Evolutionary conservation across 2,113 vertebrate genomes (phyloP).

Genomic region (Atrichornis clamosus): DNA sequence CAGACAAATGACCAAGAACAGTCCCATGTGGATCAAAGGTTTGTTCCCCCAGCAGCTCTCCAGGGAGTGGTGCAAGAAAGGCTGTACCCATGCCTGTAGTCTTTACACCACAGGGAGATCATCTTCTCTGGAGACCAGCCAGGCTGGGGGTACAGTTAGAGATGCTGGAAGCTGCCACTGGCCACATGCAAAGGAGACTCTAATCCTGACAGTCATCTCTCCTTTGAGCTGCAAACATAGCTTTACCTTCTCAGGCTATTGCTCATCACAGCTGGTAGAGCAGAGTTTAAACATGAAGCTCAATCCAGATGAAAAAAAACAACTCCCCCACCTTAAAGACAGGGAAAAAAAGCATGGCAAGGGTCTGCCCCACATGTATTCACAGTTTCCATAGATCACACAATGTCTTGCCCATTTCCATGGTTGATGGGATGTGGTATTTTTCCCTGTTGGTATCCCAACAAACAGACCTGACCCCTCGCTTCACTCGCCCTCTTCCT

Average conservation of each 20-base stretch:
- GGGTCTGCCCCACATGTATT: background rate
- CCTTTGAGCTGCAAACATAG: background rate
- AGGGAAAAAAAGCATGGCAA: fast-evolving
- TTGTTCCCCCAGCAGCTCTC: background rate
- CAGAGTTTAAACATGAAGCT: background rate
- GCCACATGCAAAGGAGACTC: background rate
- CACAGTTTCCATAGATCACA: background rate
- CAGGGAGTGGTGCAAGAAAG: background rate
- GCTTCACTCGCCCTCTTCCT: background rate
- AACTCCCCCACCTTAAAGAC: background rate
- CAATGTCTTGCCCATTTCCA: background rate
- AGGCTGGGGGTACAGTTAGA: background rate
- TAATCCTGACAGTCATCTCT: background rate
- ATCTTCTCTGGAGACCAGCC: background rate
- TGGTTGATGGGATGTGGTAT: background rate
- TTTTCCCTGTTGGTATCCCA: background rate
- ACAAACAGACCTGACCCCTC: background rate
- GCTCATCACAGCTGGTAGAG: background rate
- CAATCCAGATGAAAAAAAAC: background rate
- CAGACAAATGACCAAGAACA: background rate
- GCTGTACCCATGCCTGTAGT: background rate
- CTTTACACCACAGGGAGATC: background rate
- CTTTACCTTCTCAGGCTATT: background rate
- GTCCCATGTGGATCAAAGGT: background rate
- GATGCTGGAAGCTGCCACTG: background rate